These are phyloP conservation scores for Apodemus speciosus DNA, from an alignment of 2,113 vertebrate genomes.

Conservation along the genomic window DNA sequence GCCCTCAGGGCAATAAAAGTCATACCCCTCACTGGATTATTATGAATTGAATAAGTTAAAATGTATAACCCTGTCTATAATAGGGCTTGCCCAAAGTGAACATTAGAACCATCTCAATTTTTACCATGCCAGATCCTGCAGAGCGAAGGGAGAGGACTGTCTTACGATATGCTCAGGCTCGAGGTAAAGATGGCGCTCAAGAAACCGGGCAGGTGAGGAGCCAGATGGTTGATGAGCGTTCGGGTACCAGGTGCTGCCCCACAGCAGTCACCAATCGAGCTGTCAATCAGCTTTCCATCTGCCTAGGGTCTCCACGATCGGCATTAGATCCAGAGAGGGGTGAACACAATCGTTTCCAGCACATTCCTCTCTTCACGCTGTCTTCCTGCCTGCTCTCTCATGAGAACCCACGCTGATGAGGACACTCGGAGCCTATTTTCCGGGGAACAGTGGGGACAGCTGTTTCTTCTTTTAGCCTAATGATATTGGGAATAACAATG, in stretches of 20 bases:
- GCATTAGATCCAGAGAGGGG: not conserved
- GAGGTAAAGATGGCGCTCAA: not conserved
- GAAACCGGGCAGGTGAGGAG: not conserved
- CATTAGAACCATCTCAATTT: not conserved
- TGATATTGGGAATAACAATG: constrained; percentile 55
- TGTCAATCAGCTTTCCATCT: constrained; percentile 39
- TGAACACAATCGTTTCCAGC: not conserved
- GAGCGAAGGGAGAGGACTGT: not conserved
- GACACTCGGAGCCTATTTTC: constrained; percentile 44
- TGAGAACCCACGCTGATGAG: constrained; percentile 19
- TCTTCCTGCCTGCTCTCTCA: not conserved
- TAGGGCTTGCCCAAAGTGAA: not conserved
- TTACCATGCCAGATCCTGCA: not conserved
- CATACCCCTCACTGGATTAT: not conserved
- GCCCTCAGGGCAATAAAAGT: not conserved
- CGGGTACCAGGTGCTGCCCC: not conserved
- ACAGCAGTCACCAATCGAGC: not conserved
- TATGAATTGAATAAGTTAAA: constrained; percentile 12
- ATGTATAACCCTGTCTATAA: not conserved
- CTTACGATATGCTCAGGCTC: not conserved
- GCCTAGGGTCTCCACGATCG: constrained; percentile 17
- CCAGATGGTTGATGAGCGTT: not conserved
- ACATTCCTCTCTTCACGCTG: not conserved
- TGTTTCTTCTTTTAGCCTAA: constrained; percentile 72
- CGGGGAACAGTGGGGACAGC: constrained; percentile 71